Conservation (phyloP, 2,113 vertebrate genomes). For the Cheilinus undulatus region DNA sequence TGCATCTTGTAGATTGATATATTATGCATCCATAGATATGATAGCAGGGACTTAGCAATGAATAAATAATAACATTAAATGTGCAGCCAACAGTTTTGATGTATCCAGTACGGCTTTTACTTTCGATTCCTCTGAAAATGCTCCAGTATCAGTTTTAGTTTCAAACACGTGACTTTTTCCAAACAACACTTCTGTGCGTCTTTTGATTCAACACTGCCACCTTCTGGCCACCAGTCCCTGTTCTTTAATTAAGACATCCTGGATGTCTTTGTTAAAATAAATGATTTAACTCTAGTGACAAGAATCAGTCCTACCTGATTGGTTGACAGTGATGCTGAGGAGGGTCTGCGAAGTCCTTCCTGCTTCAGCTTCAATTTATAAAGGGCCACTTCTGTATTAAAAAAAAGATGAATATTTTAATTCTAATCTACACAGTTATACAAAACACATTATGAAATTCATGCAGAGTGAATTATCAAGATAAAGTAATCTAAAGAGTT, state of each 20-base stretch:
- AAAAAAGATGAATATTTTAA: neutral
- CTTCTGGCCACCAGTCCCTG: no score
- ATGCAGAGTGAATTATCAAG: no score
- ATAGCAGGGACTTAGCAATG: neutral
- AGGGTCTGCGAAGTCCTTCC: constrained; percentile 86
- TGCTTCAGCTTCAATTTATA: constrained; percentile 86
- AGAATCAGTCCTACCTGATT: constrained; percentile 81
- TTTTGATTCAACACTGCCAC: constrained; percentile 59
- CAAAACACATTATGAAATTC: no score
- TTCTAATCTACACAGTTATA: no score
- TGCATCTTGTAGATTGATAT: neutral
- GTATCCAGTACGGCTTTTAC: constrained; percentile 26
- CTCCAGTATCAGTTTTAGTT: constrained; percentile 62
- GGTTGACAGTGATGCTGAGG: constrained; percentile 63
- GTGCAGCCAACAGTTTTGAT: neutral
- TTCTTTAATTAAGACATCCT: neutral
- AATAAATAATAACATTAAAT: neutral
- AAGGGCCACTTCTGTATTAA: constrained; percentile 83
- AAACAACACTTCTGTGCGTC: neutral
- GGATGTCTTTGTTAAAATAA: neutral
- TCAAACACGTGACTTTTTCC: constrained; percentile 38
- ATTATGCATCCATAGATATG: neutral
- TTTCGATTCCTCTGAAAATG: constrained; percentile 79
- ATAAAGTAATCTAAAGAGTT: no score
- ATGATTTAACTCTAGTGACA: neutral